These are phyloP conservation scores for Dendrolimus pini DNA, from an alignment of 2,888 invertebrate species.

Conservation along the genomic window DNA sequence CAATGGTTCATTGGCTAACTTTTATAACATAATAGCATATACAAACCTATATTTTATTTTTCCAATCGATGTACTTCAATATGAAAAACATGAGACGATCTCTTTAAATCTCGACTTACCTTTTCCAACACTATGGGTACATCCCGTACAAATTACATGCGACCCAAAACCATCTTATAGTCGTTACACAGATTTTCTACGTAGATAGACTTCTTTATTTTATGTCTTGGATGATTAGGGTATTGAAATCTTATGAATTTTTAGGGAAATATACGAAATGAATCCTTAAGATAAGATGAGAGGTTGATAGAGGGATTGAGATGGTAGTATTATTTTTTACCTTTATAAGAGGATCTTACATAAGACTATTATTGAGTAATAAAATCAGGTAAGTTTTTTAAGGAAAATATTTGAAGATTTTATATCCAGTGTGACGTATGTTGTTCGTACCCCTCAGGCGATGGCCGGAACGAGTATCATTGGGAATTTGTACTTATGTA, in stretches of 20 bases:
- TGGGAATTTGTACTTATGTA: no score
- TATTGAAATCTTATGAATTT: neutral
- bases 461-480: no score
- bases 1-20: no score
- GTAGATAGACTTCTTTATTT: neutral
- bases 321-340: neutral
- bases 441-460: no score
- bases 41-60: no score
- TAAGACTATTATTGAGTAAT: neutral
- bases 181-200: conserved; percentile 6
- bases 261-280: neutral
- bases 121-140: conserved; percentile 1
- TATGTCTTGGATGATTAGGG: neutral
- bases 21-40: no score
- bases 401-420: no score
- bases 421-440: no score
- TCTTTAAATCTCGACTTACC: neutral
- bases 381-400: conserved; percentile 7
- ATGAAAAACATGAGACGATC: no score
- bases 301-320: conserved; percentile 1
- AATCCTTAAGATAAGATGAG: conserved; percentile 3
- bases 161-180: conserved; percentile 6
- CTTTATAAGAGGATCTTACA: conserved; percentile 3
- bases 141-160: conserved; percentile 18
- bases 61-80: no score